Evolutionary conservation across 2,888 invertebrate genomes (phyloP).

Genomic region (Eilema caniola): DNA sequence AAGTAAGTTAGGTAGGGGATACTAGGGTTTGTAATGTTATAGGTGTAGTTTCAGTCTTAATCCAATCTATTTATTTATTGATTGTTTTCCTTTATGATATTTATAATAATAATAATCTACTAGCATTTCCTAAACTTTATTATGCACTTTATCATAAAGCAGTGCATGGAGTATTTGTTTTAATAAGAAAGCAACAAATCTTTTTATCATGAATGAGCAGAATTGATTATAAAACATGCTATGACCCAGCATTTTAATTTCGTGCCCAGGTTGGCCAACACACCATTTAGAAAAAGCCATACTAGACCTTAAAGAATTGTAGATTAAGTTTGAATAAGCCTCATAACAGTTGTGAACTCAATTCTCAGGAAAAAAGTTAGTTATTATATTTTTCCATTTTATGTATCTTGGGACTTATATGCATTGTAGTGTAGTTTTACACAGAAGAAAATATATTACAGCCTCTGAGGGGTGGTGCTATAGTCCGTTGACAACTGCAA

Average conservation of each 20-base stretch:
- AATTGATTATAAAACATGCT: not conserved
- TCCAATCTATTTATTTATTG: not conserved
- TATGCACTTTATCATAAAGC: not conserved
- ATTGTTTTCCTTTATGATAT: not conserved
- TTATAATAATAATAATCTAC: not conserved
- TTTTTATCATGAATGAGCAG: not conserved
- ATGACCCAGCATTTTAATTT: not conserved
- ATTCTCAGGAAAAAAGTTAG: too few species aligned
- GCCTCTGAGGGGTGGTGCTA: too few species aligned
- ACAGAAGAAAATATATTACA: too few species aligned
- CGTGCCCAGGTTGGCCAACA: not conserved
- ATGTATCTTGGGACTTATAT: too few species aligned
- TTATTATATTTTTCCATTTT: too few species aligned
- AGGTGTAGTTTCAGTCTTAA: too few species aligned
- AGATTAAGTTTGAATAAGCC: too few species aligned
- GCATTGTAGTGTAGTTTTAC: too few species aligned
- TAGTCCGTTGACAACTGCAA: too few species aligned
- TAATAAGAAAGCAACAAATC: not conserved
- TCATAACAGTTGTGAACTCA: too few species aligned
- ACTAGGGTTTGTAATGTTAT: not conserved
- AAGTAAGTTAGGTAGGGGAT: not conserved
- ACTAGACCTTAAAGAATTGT: not conserved
- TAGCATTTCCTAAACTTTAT: not conserved
- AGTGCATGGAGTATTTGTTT: not conserved
- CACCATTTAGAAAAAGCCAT: not conserved